Evolutionary conservation across 2,888 invertebrate species (phyloP).

Genomic region (Polyploca ridens): DNA sequence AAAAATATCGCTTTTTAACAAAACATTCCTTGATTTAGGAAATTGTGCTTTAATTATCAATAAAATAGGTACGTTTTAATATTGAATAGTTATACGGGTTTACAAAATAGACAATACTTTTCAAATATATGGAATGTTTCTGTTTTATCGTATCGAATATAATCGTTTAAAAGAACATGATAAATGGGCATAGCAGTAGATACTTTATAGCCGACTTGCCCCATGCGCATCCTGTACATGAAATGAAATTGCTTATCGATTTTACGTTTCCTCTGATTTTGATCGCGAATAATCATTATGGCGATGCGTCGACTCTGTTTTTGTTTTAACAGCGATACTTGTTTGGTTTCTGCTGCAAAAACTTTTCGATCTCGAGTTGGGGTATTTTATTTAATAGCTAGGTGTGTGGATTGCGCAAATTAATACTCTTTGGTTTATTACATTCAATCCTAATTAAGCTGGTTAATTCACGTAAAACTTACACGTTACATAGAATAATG

Average conservation of each 20-base stretch:
- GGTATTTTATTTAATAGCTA: not conserved
- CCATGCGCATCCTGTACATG: constrained; percentile 6
- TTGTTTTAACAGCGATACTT: not conserved
- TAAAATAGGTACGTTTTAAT: not conserved
- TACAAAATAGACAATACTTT: not conserved
- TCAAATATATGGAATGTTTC: constrained; percentile 3
- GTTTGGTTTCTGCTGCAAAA: not conserved
- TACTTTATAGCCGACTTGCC: not conserved
- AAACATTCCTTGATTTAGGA: not conserved
- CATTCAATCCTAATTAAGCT: not conserved
- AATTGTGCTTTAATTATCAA: not conserved
- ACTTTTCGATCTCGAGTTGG: not conserved
- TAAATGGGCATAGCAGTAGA: not conserved
- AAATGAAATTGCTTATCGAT: constrained; percentile 15
- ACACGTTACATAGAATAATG: constrained; percentile 14
- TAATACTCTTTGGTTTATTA: constrained; percentile 29
- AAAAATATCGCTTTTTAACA: not conserved
- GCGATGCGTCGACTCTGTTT: not conserved
- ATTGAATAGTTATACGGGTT: not conserved
- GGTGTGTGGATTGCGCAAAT: constrained; percentile 8
- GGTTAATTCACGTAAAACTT: not conserved
- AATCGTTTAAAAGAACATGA: not conserved
- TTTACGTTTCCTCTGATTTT: constrained; percentile 20
- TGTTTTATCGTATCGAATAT: not conserved
- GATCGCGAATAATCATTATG: constrained; percentile 19